phyloP scores from a whole-genome alignment of 2,113 vertebrate genomes.

The Corythoichthys intestinalis region DNA sequence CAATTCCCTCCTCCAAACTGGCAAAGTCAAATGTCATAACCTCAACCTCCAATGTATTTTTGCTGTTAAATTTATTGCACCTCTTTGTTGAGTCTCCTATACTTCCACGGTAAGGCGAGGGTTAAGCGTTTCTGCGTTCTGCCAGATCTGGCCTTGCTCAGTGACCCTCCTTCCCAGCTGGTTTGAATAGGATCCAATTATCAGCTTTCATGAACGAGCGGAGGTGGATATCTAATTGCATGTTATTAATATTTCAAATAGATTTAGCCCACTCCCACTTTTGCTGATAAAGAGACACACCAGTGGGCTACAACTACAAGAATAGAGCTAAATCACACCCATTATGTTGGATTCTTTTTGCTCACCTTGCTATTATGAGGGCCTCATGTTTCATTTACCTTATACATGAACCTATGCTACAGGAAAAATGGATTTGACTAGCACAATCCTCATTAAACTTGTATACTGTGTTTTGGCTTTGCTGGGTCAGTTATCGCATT shows the following conservation, averaged over 20 bases:
- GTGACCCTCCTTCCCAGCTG: not conserved
- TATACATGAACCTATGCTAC: constrained; percentile 2
- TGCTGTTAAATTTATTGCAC: not conserved
- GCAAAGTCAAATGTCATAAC: not conserved
- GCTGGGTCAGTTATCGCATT: too few species aligned
- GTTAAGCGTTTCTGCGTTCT: constrained; percentile 7
- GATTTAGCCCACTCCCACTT: constrained; percentile 11
- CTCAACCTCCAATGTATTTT: not conserved
- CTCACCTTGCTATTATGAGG: constrained; percentile 3
- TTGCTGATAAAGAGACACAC: constrained; percentile 12
- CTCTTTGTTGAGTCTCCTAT: not conserved
- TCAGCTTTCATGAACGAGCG: not conserved
- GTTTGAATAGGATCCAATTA: not conserved
- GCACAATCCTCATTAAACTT: not conserved
- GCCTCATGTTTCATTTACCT: not conserved
- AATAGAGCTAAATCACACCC: constrained; percentile 2
- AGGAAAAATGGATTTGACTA: not conserved
- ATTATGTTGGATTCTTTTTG: constrained; percentile 3
- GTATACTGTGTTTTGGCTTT: not conserved
- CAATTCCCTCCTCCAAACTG: not conserved
- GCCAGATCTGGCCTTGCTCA: not conserved
- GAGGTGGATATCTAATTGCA: constrained; percentile 3
- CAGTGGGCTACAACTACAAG: constrained; percentile 23
- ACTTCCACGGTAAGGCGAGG: not conserved
- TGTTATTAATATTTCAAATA: constrained; percentile 22